Conservation (phyloP, 2,888 invertebrate species). For the Lasioglossum figueresi region DNA sequence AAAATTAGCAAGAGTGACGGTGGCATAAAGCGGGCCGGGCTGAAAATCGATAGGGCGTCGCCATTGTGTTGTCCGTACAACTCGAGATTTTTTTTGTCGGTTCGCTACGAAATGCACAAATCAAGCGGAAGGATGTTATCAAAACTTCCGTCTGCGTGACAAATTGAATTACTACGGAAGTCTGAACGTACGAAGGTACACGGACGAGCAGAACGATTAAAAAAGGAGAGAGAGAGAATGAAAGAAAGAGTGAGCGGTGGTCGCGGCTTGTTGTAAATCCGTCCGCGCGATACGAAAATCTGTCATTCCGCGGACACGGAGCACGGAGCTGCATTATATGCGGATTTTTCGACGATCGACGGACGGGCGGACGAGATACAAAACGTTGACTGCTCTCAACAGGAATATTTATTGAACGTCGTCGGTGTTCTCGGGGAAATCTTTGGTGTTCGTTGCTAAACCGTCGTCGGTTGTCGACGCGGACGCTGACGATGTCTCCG, state of each 20-base stretch:
- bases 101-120: constrained; percentile 64
- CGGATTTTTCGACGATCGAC: constrained; percentile 62
- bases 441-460: constrained; percentile 7
- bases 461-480: constrained; percentile 35
- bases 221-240: no score
- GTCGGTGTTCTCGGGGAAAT: constrained; percentile 33
- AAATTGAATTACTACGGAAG: constrained; percentile 74
- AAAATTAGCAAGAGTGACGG: neutral
- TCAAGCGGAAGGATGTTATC: constrained; percentile 75
- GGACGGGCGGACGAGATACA: neutral
- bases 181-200: constrained; percentile 59
- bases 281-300: constrained; percentile 62
- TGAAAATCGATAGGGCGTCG: constrained; percentile 63
- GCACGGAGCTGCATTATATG: constrained; percentile 39
- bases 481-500: constrained; percentile 66
- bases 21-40: constrained; percentile 34
- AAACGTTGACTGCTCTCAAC: constrained; percentile 33
- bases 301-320: constrained; percentile 53
- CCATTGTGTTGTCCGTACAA: constrained; percentile 55
- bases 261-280: constrained; percentile 64
- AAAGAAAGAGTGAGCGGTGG: neutral
- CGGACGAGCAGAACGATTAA: constrained; percentile 53
- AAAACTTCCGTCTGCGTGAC: constrained; percentile 75
- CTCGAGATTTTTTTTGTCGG: constrained; percentile 48
- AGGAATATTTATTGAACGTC: constrained; percentile 64